phyloP scores from a whole-genome alignment of 2,888 invertebrate genomes.

The Drosophila buzzatii region DNA sequence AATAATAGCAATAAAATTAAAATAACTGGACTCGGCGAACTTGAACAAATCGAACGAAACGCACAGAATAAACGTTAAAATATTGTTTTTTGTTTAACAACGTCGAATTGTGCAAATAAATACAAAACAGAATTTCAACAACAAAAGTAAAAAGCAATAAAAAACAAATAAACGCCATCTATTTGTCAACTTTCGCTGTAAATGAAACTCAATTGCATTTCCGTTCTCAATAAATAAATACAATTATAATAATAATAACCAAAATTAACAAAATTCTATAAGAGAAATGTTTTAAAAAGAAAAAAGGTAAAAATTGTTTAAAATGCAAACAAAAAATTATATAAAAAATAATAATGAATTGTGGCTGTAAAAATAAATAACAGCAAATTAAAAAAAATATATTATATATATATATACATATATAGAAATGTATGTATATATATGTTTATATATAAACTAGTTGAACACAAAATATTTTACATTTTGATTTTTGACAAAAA shows the following conservation, averaged over 20 bases:
- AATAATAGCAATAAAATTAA: conserved; percentile 12
- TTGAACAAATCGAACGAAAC: conserved; percentile 23
- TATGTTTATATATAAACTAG: conserved; percentile 20
- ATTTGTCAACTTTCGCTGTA: conserved; percentile 47
- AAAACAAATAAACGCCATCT: conserved; percentile 36
- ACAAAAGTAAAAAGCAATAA: conserved; percentile 43
- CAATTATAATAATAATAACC: conserved; percentile 3
- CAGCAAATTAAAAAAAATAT: conserved; percentile 24
- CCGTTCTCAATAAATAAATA: conserved; percentile 33
- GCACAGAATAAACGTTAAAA: conserved; percentile 28
- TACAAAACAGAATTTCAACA: conserved; percentile 45
- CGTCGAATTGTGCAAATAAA: conserved; percentile 62
- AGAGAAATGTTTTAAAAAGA: conserved; percentile 38
- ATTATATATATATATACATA: conserved; percentile 11
- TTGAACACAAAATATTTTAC: conserved; percentile 38
- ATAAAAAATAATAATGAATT: conserved; percentile 27
- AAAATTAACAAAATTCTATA: conserved; percentile 4
- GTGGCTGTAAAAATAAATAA: conserved; percentile 29
- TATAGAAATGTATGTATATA: not conserved
- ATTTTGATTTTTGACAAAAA: conserved; percentile 65
- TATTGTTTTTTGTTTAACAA: conserved; percentile 60
- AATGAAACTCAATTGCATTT: conserved; percentile 51
- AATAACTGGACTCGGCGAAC: conserved; percentile 48
- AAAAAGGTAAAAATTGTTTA: conserved; percentile 40
- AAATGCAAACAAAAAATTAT: conserved; percentile 37